Evolutionary conservation across 2,113 vertebrate species (phyloP), one percentile per base, ranked within the genome.

Genomic region (Hemiprocne comata): DNA sequence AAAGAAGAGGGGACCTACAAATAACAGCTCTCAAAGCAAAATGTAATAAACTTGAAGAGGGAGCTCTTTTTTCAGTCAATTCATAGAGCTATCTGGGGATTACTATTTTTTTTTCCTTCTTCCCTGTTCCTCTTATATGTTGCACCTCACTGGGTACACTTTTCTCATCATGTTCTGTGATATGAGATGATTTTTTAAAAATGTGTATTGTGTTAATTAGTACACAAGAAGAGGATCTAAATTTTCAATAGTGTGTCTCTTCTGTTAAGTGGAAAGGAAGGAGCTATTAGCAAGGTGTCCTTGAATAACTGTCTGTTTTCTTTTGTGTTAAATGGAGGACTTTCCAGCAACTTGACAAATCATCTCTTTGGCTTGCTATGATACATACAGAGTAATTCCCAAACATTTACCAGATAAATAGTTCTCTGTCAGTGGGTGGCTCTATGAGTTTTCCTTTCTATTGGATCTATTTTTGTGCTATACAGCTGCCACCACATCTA

Each of bases 21-120:
- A 79, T 74, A 95, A 73, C 26, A 77, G 16, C 70, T 50, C 53
- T 92, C 61, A 94, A 85, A 92, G 64, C 26, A n/a, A 82, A 84
- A 85, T 38, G 28, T 15, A 70, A 64, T 46, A 73, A 62, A 90
- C 80, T 58, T 77, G 60, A 60, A 62, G 42, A 84, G 53, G 55
- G 14, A 76, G 46, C 11, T 78, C 29, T 79, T 84, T 90, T 92
- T 79, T 38, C 58, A 51, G 44, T 58, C 62, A 36, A 42, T 82
- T 72, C 21, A 13, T 50, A 50, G 10, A 33, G 25, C 5, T 66
- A 73, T 91, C 46, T 88, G 33, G 14, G 8, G 9, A 42, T 19
- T 17, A 17, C 31, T 50, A 8, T 53, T 34, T 53, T 57, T 54
- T 12, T 20, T 18, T 5, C 5, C 12, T 71, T 48, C 12, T 75